These are phyloP conservation scores for Apamea epomidion DNA, from an alignment of 2,888 invertebrate genomes.

Conservation along the genomic window DNA sequence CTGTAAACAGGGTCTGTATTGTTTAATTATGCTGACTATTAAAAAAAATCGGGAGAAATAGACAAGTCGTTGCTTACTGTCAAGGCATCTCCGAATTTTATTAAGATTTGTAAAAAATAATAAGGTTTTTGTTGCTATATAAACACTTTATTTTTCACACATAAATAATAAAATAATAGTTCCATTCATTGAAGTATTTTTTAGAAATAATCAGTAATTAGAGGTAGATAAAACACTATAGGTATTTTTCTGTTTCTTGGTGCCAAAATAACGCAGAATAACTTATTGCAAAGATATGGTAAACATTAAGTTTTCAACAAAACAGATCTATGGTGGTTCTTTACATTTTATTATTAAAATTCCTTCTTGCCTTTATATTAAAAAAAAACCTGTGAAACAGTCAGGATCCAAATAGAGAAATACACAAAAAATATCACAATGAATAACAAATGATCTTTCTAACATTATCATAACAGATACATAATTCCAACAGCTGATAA, in stretches of 20 bases:
- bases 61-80: background rate
- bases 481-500: conserved; percentile 25
- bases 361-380: background rate
- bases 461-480: conserved; percentile 29
- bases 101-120: background rate
- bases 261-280: background rate
- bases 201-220: conserved; percentile 6
- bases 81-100: background rate
- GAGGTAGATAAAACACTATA: conserved; percentile 3
- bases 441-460: conserved; percentile 17
- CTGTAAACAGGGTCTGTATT: background rate
- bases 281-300: background rate
- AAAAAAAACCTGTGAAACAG: background rate
- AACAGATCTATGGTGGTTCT: too few relatives aligned
- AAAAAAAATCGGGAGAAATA: background rate
- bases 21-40: background rate
- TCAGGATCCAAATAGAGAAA: too few relatives aligned
- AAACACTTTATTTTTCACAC: conserved; percentile 2
- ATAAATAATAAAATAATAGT: conserved; percentile 13
- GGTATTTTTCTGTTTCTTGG: background rate
- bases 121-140: background rate
- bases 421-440: background rate
- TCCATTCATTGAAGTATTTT: too few relatives aligned
- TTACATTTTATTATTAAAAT: background rate
- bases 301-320: background rate